Conservation (phyloP, 2,888 invertebrate genomes). For the Busseola fusca region DNA sequence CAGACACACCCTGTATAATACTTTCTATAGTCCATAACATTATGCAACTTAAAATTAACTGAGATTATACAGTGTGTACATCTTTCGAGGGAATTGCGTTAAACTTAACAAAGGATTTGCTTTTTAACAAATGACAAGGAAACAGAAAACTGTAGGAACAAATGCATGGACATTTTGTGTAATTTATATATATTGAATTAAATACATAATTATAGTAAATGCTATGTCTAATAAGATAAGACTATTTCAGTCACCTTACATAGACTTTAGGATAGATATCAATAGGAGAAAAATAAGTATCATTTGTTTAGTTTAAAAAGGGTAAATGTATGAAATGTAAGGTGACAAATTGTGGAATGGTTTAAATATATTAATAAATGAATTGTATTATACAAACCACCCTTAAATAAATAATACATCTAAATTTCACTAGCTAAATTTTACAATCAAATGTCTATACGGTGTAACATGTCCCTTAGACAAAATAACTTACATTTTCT, state of each 20-base stretch:
- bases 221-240: conserved; percentile 42
- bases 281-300: conserved; percentile 39
- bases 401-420: conserved; percentile 77
- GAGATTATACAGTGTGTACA: conserved; percentile 46
- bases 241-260: conserved; percentile 46
- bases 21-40: conserved; percentile 20
- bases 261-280: conserved; percentile 39
- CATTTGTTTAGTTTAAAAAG: conserved; percentile 38
- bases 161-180: conserved; percentile 41
- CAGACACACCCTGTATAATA: too few relatives aligned
- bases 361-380: conserved; percentile 69
- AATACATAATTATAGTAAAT: conserved; percentile 42
- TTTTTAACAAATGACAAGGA: conserved; percentile 25
- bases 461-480: conserved; percentile 34
- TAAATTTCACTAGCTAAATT: conserved; percentile 84
- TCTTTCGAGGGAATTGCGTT: conserved; percentile 27
- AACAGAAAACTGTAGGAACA: conserved; percentile 44
- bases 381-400: conserved; percentile 74
- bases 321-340: conserved; percentile 43
- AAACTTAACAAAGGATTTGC: conserved; percentile 20
- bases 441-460: conserved; percentile 61
- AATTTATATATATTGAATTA: conserved; percentile 25
- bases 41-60: conserved; percentile 37
- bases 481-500: not conserved
- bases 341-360: conserved; percentile 76